Evolutionary conservation across 2,797 vertebrate genomes (phyloP).

Genomic region (Phalanger gymnotis): DNA sequence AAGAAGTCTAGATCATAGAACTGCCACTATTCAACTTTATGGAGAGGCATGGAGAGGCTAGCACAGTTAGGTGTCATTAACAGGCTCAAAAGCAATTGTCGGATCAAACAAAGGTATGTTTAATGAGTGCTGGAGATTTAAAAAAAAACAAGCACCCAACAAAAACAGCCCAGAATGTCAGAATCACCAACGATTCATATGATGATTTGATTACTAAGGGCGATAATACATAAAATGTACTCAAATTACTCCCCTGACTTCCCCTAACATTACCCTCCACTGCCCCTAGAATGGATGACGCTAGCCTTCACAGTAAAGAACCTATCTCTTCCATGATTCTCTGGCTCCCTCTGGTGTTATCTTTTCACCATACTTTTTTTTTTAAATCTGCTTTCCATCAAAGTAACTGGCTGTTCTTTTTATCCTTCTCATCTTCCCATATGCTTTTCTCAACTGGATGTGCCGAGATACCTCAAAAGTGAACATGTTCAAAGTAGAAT

Average conservation of each 20-base stretch:
- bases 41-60: background rate
- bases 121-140: background rate
- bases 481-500: background rate
- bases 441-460: background rate
- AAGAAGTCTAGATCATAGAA: background rate
- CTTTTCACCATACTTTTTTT: background rate
- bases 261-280: background rate
- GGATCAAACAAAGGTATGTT: background rate
- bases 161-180: background rate
- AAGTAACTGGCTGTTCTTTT: background rate
- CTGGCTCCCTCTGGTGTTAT: slow-evolving; percentile 68
- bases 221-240: background rate
- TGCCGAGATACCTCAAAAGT: background rate
- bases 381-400: background rate
- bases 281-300: background rate
- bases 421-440: no score
- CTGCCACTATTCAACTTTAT: background rate
- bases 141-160: no score
- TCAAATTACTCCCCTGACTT: background rate
- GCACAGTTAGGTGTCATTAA: background rate
- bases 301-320: no score
- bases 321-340: background rate
- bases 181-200: background rate
- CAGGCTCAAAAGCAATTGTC: background rate
- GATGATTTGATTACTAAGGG: background rate